Base-by-base conservation (phyloP, 2,888 invertebrate genomes). In the Caradrina clavipalpis region DNA sequence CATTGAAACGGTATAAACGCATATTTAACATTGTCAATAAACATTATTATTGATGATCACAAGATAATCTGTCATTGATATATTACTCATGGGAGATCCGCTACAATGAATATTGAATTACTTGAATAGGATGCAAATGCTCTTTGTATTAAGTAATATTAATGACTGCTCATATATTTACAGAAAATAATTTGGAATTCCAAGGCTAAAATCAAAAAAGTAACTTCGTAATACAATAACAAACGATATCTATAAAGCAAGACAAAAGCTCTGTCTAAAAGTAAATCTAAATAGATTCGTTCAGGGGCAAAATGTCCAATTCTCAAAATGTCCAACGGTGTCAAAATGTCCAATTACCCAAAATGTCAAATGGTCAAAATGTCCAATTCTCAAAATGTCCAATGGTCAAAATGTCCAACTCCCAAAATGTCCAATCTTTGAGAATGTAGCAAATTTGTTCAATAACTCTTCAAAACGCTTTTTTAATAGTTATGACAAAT, bases 11-110 rank as follows among this genome's bases (percentile, higher is more conserved):
- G 50, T 54, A 49, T 68, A 53, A 62, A 68, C 61, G 70, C 80
- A 71, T 69, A 70, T 76, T 75, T 70, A 78, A 78, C 70, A 62
- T 62, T 71, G 73, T 70, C 76, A 79, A 81, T 83, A 81, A 81
- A 64, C 60, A 68, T 70, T 60, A 69, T 70, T 77, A 73, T 84
- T 82, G 70, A 75, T 74, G 80, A 68, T 71, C 63, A 63, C 63
- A 58, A 77, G 68, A 82, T 78, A 73, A 81, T 86, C 78, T 80
- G 73, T 76, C 69, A 71, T 69, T 69, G 58, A 74, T 82, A 72
- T 79, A 76, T 81, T 80, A 69, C 56, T 80, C 69, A 65, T 74
- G 39, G 42, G 42, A 67, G 35, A 69, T 68, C 63, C 57, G 73
- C 59, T 69, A 76, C 60, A 67, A 66, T 71, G 84, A 77, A 83